These are phyloP conservation scores for Prochilodus magdalenae DNA, from an alignment of 2,113 vertebrate species.

Conservation along the genomic window DNA sequence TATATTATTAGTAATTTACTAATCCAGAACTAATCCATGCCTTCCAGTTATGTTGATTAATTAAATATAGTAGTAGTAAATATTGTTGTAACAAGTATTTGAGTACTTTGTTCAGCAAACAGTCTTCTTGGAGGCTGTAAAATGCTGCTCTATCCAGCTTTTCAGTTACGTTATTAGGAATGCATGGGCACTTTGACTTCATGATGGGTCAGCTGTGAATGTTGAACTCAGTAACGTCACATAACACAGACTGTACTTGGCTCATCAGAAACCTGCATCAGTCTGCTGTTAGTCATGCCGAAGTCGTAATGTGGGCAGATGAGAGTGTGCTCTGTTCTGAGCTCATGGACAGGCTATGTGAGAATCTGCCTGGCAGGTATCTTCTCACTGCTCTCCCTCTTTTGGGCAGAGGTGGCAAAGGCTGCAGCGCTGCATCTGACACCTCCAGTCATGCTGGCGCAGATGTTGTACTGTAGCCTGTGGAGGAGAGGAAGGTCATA, in stretches of 20 bases:
- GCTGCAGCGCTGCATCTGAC: conserved; percentile 53
- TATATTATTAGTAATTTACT: too few species aligned
- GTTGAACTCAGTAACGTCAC: neutral
- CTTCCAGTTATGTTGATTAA: too few species aligned
- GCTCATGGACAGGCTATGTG: conserved; percentile 37
- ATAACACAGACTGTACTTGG: neutral
- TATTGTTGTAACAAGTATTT: too few species aligned
- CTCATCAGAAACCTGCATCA: neutral
- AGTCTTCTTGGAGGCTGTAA: too few species aligned
- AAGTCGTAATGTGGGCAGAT: conserved; percentile 70
- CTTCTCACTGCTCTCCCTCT: conserved; percentile 3
- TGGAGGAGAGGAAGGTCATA: conserved; percentile 55
- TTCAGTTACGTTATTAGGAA: too few species aligned
- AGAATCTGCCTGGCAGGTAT: neutral
- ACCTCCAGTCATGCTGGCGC: conserved; percentile 71
- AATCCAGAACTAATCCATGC: too few species aligned
- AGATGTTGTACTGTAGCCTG: conserved; percentile 64
- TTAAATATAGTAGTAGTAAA: too few species aligned
- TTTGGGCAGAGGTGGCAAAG: neutral
- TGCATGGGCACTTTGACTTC: too few species aligned
- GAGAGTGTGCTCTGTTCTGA: conserved; percentile 58
- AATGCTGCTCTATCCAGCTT: too few species aligned
- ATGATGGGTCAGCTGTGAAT: neutral
- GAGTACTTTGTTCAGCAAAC: too few species aligned
- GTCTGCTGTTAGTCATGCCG: conserved; percentile 63